Evolutionary conservation across 1,140 invertebrate genomes (phyloP), one percentile per base, ranked within the genome.

Genomic region (Danaus melanippus): DNA sequence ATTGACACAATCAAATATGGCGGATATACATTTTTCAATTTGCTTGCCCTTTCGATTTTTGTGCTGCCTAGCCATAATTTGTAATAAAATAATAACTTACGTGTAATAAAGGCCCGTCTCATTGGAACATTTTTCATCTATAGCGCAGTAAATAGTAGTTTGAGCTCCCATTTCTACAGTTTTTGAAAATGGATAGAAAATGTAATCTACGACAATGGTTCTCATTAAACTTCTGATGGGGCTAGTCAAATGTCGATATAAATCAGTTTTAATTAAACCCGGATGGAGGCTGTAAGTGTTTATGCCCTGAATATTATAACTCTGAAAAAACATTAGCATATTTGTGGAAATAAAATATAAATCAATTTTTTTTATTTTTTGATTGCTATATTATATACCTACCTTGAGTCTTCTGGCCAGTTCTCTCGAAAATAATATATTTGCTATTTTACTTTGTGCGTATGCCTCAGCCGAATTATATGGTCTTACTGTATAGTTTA

Each of bases 131-230:
- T 86, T 74, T 60, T 93, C 91, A 71, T 93, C 91, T 0, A 95
- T 71, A 3, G 93, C 90, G 74, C 94, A 94, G 69, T 93, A 90
- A 39, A 96, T 79, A 1, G 91, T 90, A 1, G 94, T 95, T 79
- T 95, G 94, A 3, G 93, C 93, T 1, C 94, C 94, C 69, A 93
- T 89, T 58, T 87, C 84, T 0, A 89, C 87, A 9, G 84, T 89
- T 32, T 32, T 32, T 32, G 21, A 32, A 32, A 32, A 32, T 32
- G 21, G 21, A 32, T 32, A 32, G 21, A 32, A 32, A 32, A 32
- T 32, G 21, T 32, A 32, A 32, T 32, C 21, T 5, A 32, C 21
- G 21, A 32, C 21, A 32, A 32, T 32, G 21, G 21, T 32, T 76
- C 93, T 93, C 6, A 89, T 70, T 43, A 91, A 87, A 7, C 64